phyloP scores from a whole-genome alignment of 2,797 vertebrate species.

The Chrysocyon brachyurus region DNA sequence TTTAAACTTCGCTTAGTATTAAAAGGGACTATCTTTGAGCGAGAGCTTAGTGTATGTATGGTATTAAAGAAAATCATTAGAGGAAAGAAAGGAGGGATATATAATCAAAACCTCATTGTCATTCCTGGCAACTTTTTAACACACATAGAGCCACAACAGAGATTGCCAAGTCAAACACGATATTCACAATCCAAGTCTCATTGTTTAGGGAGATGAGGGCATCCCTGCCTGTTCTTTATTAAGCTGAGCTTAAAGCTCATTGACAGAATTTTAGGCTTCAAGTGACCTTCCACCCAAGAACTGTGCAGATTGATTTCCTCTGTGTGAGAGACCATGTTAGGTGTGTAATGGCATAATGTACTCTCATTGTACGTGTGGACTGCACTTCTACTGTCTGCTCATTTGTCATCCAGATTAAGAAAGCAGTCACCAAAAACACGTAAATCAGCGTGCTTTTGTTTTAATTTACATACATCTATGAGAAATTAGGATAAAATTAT shows the following conservation, averaged over 20 bases:
- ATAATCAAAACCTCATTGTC: not conserved
- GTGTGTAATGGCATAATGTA: too few relatives aligned
- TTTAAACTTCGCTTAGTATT: slow-evolving; percentile 26
- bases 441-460: slow-evolving; percentile 1
- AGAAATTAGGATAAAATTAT: slow-evolving; percentile 10
- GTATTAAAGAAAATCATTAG: not conserved
- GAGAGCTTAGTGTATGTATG: not conserved
- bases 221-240: not conserved
- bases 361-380: accelerated
- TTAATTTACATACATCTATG: not conserved
- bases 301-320: not conserved
- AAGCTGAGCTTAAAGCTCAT: not conserved
- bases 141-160: not conserved
- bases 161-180: not conserved
- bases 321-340: not conserved
- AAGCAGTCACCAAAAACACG: not conserved
- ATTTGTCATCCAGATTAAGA: not conserved
- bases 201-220: not conserved
- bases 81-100: not conserved
- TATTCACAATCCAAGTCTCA: not conserved
- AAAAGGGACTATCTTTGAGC: not conserved
- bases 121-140: not conserved
- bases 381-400: not conserved
- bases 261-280: not conserved
- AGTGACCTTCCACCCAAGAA: not conserved